phyloP scores from a whole-genome alignment of 2,113 vertebrate genomes.

The Gambusia affinis region DNA sequence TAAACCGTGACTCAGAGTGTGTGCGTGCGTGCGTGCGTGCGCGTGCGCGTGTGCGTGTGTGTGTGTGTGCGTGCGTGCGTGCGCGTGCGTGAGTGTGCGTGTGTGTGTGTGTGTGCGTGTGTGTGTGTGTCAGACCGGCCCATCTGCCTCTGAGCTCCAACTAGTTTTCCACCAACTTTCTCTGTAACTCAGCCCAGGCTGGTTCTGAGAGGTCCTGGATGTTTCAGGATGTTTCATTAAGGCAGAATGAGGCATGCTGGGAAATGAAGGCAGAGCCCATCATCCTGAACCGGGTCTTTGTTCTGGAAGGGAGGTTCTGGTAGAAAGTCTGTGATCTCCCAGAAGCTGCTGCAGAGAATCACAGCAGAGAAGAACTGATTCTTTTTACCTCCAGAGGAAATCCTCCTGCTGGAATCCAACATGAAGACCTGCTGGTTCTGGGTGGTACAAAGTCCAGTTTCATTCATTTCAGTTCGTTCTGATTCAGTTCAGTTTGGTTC shows the following conservation, averaged over 20 bases:
- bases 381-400: no score
- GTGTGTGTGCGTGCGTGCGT: background rate
- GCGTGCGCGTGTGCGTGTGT: background rate
- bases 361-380: no score
- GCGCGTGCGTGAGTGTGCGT: constrained; percentile 4
- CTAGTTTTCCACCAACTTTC: constrained; percentile 32
- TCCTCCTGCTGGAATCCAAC: no score
- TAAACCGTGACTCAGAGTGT: constrained; percentile 48
- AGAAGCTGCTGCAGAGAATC: background rate
- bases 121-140: constrained; percentile 33
- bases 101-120: constrained; percentile 17
- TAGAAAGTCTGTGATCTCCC: no score
- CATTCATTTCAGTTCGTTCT: no score
- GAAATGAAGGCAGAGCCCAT: background rate
- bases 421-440: no score
- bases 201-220: background rate
- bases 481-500: no score
- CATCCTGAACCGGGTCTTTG: background rate
- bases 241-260: constrained; percentile 17
- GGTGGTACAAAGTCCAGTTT: no score
- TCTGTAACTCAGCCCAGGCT: no score
- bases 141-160: constrained; percentile 43
- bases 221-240: background rate
- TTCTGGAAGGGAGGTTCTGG: background rate
- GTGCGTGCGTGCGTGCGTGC: background rate